These are phyloP conservation scores for Scarus forsteni DNA, from an alignment of 2,797 vertebrate species.

Conservation along the genomic window DNA sequence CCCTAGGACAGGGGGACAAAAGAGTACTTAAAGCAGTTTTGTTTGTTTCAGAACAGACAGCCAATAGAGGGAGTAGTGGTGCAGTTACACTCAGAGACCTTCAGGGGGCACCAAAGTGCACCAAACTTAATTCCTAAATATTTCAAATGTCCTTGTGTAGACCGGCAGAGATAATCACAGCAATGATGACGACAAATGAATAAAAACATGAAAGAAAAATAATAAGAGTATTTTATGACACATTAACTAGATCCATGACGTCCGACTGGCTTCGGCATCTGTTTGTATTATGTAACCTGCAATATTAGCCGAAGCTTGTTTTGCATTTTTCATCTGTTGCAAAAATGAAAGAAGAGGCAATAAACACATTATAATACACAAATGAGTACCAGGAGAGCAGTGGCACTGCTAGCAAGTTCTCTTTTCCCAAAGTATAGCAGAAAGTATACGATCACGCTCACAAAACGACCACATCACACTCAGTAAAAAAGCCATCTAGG, in stretches of 20 bases:
- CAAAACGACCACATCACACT: conserved; percentile 75
- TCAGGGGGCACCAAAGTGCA: too few relatives aligned
- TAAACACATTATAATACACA: conserved; percentile 41
- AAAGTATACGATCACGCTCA: conserved; percentile 68
- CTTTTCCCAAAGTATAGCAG: conserved; percentile 48
- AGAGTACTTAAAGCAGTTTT: too few relatives aligned
- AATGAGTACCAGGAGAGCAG: conserved; percentile 40
- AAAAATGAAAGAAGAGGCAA: conserved; percentile 25
- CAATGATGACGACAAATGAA: too few relatives aligned
- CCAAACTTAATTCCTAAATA: too few relatives aligned
- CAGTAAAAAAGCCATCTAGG: conserved; percentile 80
- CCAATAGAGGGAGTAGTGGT: too few relatives aligned
- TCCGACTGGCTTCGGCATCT: conserved; percentile 6
- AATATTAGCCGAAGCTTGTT: conserved; percentile 12
- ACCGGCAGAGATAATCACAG: too few relatives aligned
- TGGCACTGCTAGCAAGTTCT: conserved; percentile 43
- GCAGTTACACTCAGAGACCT: too few relatives aligned
- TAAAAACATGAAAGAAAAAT: background rate
- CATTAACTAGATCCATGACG: conserved; percentile 4
- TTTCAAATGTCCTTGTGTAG: too few relatives aligned
- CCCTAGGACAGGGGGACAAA: too few relatives aligned
- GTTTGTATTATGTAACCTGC: conserved; percentile 10
- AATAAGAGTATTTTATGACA: conserved; percentile 9
- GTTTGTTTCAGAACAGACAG: too few relatives aligned
- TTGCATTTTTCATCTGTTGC: conserved; percentile 27